Evolutionary conservation across 2,888 invertebrate species (phyloP).

Genomic region (Xanthorhoe designata): DNA sequence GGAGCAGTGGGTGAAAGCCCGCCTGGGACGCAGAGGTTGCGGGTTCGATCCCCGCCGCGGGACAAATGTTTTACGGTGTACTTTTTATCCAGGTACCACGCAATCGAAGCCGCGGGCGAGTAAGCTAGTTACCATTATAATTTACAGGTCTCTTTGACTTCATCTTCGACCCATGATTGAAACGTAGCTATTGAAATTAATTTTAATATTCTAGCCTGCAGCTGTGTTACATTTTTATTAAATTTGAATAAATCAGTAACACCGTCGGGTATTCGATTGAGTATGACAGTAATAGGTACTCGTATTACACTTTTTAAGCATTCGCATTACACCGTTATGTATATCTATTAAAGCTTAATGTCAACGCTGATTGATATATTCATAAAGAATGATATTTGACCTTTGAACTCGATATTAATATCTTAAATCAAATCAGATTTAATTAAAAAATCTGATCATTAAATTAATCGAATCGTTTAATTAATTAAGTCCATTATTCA

Average conservation of each 20-base stretch:
- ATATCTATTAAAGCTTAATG: background rate
- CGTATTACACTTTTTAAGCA: background rate
- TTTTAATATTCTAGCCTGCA: conserved; percentile 24
- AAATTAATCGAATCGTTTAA: background rate
- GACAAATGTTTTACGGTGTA: no score
- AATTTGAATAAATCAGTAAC: conserved; percentile 10
- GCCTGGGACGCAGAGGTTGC: no score
- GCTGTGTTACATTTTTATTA: conserved; percentile 16
- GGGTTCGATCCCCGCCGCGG: no score
- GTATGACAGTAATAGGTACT: conserved; percentile 1
- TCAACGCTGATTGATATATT: conserved; percentile 1
- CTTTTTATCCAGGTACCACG: no score
- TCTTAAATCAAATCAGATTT: background rate
- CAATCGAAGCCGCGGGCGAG: no score
- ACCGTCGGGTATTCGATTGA: background rate
- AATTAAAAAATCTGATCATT: background rate
- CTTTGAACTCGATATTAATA: background rate
- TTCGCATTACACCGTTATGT: background rate
- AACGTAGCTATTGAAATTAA: conserved; percentile 9
- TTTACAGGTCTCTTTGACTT: background rate
- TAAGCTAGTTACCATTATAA: background rate
- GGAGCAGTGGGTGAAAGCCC: no score
- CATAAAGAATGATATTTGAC: background rate
- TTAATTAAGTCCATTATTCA: background rate
- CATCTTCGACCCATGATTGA: conserved; percentile 3